These are phyloP conservation scores for Drosophila busckii DNA, from an alignment of 1,140 invertebrate species.

Conservation along the genomic window DNA sequence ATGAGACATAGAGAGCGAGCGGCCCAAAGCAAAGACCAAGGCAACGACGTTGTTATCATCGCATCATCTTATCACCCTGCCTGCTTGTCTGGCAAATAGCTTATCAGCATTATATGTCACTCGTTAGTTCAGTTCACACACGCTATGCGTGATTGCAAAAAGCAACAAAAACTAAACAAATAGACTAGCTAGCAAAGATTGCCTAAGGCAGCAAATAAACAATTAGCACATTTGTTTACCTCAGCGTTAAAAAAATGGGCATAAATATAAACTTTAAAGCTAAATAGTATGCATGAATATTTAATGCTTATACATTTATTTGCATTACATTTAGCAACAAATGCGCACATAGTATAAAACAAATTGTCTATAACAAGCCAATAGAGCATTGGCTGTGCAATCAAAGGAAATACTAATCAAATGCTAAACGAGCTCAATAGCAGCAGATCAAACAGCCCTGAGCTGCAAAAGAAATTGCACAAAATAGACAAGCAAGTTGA, in stretches of 20 bases:
- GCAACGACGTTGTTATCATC: constrained; percentile 1
- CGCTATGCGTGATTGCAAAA: constrained; percentile 28
- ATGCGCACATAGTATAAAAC: background rate
- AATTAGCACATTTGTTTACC: constrained; percentile 38
- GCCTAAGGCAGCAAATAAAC: background rate
- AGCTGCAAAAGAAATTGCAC: constrained; percentile 4
- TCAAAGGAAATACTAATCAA: constrained; percentile 41
- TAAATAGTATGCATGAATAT: no score
- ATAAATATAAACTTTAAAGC: background rate
- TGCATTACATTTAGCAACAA: no score
- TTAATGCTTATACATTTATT: no score
- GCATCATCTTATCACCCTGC: constrained; percentile 7
- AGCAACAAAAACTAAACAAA: constrained; percentile 13
- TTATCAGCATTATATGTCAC: no score
- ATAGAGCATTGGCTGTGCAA: constrained; percentile 22
- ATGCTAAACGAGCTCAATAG: constrained; percentile 37
- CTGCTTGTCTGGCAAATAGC: constrained; percentile 13
- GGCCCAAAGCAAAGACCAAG: no score
- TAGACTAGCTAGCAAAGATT: background rate
- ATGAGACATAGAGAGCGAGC: no score
- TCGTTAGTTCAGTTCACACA: constrained; percentile 8
- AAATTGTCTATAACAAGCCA: constrained; percentile 8
- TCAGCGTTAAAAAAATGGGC: background rate
- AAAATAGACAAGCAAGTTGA: no score
- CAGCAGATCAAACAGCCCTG: constrained; percentile 11